Percentiles rank a stretch among this genome's conserved stretches.
Conservation (phyloP, 2,113 vertebrate species). For the Pangasianodon gigas region DNA sequence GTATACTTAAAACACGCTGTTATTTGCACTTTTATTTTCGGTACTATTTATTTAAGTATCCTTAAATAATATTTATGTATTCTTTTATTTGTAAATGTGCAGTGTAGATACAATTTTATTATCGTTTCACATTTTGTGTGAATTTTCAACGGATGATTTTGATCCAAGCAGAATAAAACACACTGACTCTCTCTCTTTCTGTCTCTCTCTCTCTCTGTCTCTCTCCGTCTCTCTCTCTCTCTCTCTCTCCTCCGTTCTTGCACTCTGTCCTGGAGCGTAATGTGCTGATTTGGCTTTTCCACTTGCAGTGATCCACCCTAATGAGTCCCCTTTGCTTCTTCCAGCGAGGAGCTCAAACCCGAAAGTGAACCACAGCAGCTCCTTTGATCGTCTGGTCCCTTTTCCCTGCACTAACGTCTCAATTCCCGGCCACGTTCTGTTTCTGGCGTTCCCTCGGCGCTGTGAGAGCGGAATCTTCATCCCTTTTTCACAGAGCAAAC, state of each 20-base stretch:
- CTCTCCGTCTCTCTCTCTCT: not conserved
- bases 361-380: constrained; percentile 64
- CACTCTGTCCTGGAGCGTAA: constrained; percentile 54
- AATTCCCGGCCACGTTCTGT: constrained; percentile 75
- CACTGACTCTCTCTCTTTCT: not conserved
- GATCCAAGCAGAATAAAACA: not conserved
- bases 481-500: constrained; percentile 71
- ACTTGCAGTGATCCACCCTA: constrained; percentile 71
- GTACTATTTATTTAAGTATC: too few species aligned
- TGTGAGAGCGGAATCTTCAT: constrained; percentile 65
- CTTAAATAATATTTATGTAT: too few species aligned
- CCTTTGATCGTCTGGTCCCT: constrained; percentile 77
- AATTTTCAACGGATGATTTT: not conserved
- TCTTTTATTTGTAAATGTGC: not conserved
- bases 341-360: constrained; percentile 67
- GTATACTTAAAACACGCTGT: not conserved
- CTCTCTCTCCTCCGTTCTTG: constrained; percentile 18
- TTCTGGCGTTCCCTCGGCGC: constrained; percentile 59
- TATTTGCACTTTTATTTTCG: not conserved
- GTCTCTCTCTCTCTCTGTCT: not conserved
- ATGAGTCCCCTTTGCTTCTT: constrained; percentile 73
- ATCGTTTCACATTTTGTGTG: not conserved
- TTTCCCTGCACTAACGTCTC: constrained; percentile 78
- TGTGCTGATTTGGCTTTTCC: constrained; percentile 77
- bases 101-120: not conserved